phyloP scores from a whole-genome alignment of 2,113 vertebrate species.

The Larimichthys polyactis region DNA sequence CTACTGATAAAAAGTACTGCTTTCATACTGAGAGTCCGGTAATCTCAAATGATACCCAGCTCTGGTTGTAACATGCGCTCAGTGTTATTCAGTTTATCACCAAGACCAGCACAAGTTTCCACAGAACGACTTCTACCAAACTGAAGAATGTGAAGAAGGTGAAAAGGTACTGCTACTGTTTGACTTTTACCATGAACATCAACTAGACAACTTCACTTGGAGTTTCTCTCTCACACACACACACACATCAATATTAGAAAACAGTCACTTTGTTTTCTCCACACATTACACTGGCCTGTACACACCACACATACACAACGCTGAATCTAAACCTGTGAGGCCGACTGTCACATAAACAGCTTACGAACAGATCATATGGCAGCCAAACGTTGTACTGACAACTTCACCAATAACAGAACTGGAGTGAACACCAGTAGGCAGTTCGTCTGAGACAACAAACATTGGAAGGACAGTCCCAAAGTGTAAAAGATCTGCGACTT shows the following conservation, averaged over 20 bases:
- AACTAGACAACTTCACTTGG: neutral
- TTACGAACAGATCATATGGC: neutral
- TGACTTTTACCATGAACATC: neutral
- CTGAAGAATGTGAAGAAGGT: too few relatives aligned
- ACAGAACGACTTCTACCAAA: too few relatives aligned
- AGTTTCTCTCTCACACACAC: neutral
- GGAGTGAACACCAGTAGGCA: neutral
- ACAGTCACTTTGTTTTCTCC: neutral
- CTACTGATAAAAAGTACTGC: too few relatives aligned
- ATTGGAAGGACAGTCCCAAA: neutral
- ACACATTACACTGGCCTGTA: neutral
- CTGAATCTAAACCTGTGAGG: neutral
- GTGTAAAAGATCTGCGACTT: neutral
- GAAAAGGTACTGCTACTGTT: too few relatives aligned
- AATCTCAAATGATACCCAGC: too few relatives aligned
- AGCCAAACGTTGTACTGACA: neutral
- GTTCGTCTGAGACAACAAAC: neutral
- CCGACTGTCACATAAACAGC: neutral
- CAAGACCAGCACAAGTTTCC: neutral
- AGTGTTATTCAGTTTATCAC: neutral
- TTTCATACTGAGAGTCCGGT: too few relatives aligned
- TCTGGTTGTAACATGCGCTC: too few relatives aligned
- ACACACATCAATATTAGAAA: neutral
- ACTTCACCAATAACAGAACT: neutral
- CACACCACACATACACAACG: neutral